Conservation (phyloP, 2,113 vertebrate genomes). For the Seriola rivoliana region DNA sequence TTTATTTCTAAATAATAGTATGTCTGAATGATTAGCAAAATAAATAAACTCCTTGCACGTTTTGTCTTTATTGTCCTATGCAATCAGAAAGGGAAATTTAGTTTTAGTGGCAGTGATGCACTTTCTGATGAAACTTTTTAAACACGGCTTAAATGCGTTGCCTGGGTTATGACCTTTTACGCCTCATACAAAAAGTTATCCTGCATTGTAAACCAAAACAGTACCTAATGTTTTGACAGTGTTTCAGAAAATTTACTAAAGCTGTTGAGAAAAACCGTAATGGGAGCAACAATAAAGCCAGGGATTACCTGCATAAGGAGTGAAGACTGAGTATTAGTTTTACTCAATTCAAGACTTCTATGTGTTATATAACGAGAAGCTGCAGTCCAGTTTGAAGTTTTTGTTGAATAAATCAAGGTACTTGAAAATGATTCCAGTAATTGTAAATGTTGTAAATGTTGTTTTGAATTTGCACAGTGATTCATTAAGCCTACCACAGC, state of each 20-base stretch:
- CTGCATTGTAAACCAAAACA: too few species aligned
- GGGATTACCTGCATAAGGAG: not conserved
- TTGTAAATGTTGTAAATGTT: not conserved
- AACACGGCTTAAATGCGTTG: not conserved
- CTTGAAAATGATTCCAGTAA: not conserved
- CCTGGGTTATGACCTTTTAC: too few species aligned
- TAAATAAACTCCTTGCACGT: not conserved
- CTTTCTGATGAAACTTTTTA: not conserved
- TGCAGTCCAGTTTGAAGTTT: constrained; percentile 4
- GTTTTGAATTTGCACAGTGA: constrained; percentile 7
- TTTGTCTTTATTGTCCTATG: not conserved
- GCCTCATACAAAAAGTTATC: too few species aligned
- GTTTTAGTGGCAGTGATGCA: not conserved
- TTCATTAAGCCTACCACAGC: not conserved
- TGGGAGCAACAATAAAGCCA: not conserved
- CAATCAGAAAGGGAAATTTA: not conserved
- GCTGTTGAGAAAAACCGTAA: not conserved
- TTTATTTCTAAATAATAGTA: too few species aligned
- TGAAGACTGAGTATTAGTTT: not conserved
- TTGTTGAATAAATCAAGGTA: constrained; percentile 11
- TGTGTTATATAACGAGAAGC: not conserved
- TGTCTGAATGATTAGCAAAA: not conserved
- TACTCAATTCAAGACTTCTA: not conserved
- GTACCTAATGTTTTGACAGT: too few species aligned
- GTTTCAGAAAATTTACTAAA: too few species aligned